phyloP scores from a whole-genome alignment of 1,140 invertebrate genomes.

The Paralvinella palmiformis region DNA sequence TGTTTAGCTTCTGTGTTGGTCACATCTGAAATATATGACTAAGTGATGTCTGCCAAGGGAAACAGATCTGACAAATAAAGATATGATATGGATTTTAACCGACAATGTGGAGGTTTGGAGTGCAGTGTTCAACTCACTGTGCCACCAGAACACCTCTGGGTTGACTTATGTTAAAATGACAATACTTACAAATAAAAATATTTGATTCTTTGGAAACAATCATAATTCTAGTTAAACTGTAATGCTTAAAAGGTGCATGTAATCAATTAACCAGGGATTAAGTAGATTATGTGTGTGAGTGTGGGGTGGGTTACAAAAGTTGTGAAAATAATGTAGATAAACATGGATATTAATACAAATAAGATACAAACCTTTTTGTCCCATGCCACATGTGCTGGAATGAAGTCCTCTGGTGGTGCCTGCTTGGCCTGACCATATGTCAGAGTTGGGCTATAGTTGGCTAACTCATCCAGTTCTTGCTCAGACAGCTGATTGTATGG shows the following conservation, averaged over 20 bases:
- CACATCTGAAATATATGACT: too few species aligned
- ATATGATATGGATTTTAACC: too few species aligned
- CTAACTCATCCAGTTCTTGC: slow-evolving; percentile 46
- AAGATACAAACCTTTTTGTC: slow-evolving; percentile 61
- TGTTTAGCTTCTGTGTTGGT: too few species aligned
- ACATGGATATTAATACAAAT: not conserved
- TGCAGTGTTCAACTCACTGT: too few species aligned
- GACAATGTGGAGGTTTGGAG: too few species aligned
- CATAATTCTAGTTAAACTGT: too few species aligned
- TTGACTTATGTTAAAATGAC: too few species aligned
- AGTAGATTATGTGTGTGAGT: not conserved
- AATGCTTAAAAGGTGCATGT: not conserved
- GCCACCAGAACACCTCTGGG: too few species aligned
- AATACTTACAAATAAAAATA: too few species aligned
- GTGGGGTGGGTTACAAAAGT: not conserved
- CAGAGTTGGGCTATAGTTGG: slow-evolving; percentile 66
- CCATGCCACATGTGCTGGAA: slow-evolving; percentile 68
- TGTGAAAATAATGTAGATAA: not conserved
- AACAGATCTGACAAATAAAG: too few species aligned
- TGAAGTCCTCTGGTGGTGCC: slow-evolving; percentile 58
- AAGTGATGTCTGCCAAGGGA: too few species aligned
- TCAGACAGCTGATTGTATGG: slow-evolving; percentile 53
- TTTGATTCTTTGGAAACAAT: too few species aligned
- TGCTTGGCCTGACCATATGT: slow-evolving; percentile 67
- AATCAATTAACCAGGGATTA: slow-evolving; percentile 54